phyloP scores from a whole-genome alignment of 2,113 vertebrate genomes.

The Arenaria interpres region DNA sequence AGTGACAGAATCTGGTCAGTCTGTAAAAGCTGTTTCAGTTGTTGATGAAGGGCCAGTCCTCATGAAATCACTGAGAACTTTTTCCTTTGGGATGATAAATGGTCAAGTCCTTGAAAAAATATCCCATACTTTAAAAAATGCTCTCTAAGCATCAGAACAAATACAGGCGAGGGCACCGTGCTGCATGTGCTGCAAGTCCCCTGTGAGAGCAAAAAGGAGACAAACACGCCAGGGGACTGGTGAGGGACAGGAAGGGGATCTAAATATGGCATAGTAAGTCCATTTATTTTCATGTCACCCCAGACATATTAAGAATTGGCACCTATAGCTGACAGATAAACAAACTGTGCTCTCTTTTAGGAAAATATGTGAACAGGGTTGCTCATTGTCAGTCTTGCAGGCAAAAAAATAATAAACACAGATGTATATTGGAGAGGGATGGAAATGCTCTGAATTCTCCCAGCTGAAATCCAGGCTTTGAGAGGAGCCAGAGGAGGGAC shows the following conservation, averaged over 20 bases:
- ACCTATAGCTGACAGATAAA: slow-evolving; percentile 55
- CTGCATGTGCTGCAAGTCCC: neutral
- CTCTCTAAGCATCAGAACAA: neutral
- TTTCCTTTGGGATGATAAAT: slow-evolving; percentile 1
- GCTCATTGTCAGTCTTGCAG: slow-evolving; percentile 36
- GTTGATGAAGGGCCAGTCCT: neutral
- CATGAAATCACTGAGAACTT: neutral
- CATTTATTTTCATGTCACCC: slow-evolving; percentile 64
- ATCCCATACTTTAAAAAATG: neutral
- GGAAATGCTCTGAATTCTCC: slow-evolving; percentile 35
- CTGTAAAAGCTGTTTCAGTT: neutral
- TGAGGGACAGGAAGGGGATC: neutral
- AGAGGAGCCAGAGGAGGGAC: neutral
- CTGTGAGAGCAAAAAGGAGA: neutral
- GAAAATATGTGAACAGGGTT: slow-evolving; percentile 44
- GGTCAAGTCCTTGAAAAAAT: neutral
- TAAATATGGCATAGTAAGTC: slow-evolving; percentile 35
- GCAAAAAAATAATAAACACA: slow-evolving; percentile 67
- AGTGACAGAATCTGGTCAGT: neutral
- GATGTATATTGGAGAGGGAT: slow-evolving; percentile 26
- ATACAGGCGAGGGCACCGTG: neutral
- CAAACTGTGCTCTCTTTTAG: slow-evolving; percentile 50
- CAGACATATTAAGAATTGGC: slow-evolving; percentile 38
- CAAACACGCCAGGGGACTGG: neutral
- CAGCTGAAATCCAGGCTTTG: neutral